Base-by-base conservation (phyloP, 1,140 invertebrate genomes). In the Lasioglossum albipes region DNA sequence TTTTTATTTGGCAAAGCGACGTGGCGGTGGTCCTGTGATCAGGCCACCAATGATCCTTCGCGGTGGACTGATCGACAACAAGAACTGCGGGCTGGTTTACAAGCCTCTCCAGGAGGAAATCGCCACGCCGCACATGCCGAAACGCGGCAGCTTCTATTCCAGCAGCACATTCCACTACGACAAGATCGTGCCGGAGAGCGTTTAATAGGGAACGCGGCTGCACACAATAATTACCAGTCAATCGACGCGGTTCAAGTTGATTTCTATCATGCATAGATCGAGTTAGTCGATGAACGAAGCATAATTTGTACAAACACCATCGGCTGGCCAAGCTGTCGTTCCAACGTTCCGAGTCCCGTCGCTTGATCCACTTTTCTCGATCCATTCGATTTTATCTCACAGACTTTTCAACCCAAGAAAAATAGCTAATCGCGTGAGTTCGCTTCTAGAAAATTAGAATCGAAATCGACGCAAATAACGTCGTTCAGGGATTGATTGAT, bases 131-230 rank as follows among this genome's bases (percentile, higher is more conserved):
- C 91, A 93, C 20, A 91, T 91, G 87, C 93, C 94, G 13, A 94
- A 94, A 74, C 93, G 94, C 20, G 94, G 94, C 45, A 94, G 94
- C 78, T 95, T 94, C 62, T 95, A 95, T 79, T 94, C 95, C 54
- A 95, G 94, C 88, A 95, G 95, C 90, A 94, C 94, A 36, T 95
- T 95, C 92, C 94, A 95, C 83, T 95, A 95, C 89, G 94, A 93
- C 85, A 95, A 95, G 88, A 95, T 95, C 77, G 94, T 95, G 75
- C 95, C 95, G 68, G 95, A 95, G 85, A 94, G 94, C 84, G 94
- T 95, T 79, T 95, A 93, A 54, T 54, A 18, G 7, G 42, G 3
- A 2, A 57, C 57, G 52, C 18, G 5, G 12, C 45, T 22, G 61
- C 64, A 59, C n/a, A 68, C 57, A 67, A 75, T 59, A 62, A 16